phyloP scores from a whole-genome alignment of 2,797 vertebrate genomes.

The Thalassophryne amazonica region DNA sequence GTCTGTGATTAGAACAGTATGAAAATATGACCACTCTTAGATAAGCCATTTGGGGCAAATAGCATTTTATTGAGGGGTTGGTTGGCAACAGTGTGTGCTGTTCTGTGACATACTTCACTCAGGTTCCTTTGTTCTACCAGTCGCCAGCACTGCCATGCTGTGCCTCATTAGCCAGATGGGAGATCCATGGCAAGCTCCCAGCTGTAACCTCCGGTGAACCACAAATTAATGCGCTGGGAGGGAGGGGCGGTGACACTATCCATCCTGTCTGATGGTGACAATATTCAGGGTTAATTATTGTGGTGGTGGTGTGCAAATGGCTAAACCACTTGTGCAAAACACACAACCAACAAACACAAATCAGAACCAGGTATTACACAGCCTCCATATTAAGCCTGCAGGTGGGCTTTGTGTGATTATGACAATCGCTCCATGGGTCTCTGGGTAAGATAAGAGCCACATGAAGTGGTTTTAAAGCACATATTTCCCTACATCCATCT shows the following conservation, averaged over 20 bases:
- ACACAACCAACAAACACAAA: conserved; percentile 73
- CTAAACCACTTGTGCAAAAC: conserved; percentile 51
- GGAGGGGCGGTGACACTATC: conserved; percentile 15
- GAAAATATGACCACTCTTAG: conserved; percentile 17
- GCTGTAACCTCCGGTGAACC: conserved; percentile 46
- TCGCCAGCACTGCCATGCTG: conserved; percentile 55
- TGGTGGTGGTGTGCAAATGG: conserved; percentile 54
- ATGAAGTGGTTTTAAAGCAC: conserved; percentile 73
- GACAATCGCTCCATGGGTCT: conserved; percentile 57
- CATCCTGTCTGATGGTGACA: conserved; percentile 18
- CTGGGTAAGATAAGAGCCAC: conserved; percentile 46
- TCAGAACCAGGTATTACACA: conserved; percentile 62
- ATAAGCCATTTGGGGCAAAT: conserved; percentile 10
- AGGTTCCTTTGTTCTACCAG: conserved; percentile 35
- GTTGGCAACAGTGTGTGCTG: conserved; percentile 9
- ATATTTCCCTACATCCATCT: conserved; percentile 53
- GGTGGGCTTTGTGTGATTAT: conserved; percentile 67
- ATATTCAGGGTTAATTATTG: conserved; percentile 62
- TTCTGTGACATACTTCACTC: conserved; percentile 47
- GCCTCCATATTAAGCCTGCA: conserved; percentile 46
- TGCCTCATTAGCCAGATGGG: conserved; percentile 69
- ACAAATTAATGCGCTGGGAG: conserved; percentile 60
- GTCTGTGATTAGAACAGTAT: conserved; percentile 10
- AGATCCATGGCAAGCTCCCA: conserved; percentile 57
- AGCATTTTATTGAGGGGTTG: background rate